Evolutionary conservation across 1,140 invertebrate genomes (phyloP).

Genomic region (Archivesica marissinica): DNA sequence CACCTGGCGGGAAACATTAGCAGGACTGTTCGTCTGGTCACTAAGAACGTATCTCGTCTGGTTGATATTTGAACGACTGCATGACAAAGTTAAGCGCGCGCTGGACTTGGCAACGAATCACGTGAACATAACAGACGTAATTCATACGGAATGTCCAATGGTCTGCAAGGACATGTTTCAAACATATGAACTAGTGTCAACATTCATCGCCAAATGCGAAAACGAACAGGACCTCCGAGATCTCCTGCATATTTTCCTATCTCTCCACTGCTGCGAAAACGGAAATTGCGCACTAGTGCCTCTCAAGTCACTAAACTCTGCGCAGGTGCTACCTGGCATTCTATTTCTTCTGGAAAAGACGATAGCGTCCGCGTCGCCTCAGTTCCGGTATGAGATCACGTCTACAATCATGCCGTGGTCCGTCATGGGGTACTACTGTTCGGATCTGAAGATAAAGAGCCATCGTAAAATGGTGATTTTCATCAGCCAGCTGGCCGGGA

Average conservation of each 20-base stretch:
- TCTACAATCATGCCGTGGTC: constrained; percentile 68
- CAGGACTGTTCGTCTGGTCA: constrained; percentile 72
- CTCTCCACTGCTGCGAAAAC: constrained; percentile 66
- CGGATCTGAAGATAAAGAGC: constrained; percentile 68
- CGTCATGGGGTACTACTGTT: constrained; percentile 68
- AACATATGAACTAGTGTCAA: constrained; percentile 62
- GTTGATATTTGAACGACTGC: constrained; percentile 70
- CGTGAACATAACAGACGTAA: constrained; percentile 51
- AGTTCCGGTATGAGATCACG: constrained; percentile 62
- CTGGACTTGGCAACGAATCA: constrained; percentile 61
- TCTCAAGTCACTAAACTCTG: constrained; percentile 64
- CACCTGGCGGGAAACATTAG: constrained; percentile 67
- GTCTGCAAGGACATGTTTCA: constrained; percentile 65
- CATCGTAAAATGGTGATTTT: constrained; percentile 71
- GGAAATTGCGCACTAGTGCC: constrained; percentile 59
- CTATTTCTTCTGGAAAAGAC: constrained; percentile 65
- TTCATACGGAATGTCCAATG: constrained; percentile 62
- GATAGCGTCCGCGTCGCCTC: constrained; percentile 61
- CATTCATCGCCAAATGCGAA: constrained; percentile 70
- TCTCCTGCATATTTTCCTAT: constrained; percentile 61
- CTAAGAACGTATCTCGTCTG: constrained; percentile 65
- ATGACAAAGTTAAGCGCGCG: constrained; percentile 67
- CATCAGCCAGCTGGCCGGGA: constrained; percentile 66
- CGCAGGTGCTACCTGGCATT: constrained; percentile 61
- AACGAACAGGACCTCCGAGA: constrained; percentile 69